Evolutionary conservation across 2,888 invertebrate genomes (phyloP).

Genomic region (Thera britannica): DNA sequence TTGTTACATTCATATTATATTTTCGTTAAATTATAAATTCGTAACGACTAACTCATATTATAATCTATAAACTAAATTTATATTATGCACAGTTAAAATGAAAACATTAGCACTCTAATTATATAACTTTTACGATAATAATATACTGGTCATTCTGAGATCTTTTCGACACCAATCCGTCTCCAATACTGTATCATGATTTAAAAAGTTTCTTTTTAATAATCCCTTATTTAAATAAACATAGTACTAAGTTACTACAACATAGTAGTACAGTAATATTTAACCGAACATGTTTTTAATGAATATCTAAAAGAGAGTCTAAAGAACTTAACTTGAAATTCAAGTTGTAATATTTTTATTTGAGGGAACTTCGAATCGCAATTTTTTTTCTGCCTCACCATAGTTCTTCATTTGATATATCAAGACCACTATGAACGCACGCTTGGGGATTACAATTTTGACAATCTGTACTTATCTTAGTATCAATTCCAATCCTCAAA

Average conservation of each 20-base stretch:
- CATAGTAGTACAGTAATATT: background rate
- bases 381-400: too few species aligned
- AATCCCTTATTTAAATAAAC: constrained; percentile 43
- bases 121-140: constrained; percentile 51
- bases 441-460: too few species aligned
- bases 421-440: too few species aligned
- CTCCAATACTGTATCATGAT: constrained; percentile 66
- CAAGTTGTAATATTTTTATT: too few species aligned
- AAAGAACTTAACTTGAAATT: too few species aligned
- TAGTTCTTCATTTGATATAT: too few species aligned
- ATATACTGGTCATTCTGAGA: constrained; percentile 82
- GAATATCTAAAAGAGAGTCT: background rate
- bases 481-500: too few species aligned
- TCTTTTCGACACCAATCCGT: constrained; percentile 73
- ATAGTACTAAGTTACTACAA: constrained; percentile 36
- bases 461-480: too few species aligned
- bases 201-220: constrained; percentile 34
- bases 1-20: constrained; percentile 55
- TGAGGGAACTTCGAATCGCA: too few species aligned
- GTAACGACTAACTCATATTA: constrained; percentile 49
- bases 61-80: constrained; percentile 52
- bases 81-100: constrained; percentile 66
- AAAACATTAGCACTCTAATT: constrained; percentile 58
- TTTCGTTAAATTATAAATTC: constrained; percentile 73
- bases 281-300: background rate